Percentiles rank a stretch among this genome's conserved stretches.
These are phyloP conservation scores for Melinaea menophilus DNA, from an alignment of 2,888 invertebrate genomes.

Conservation along the genomic window DNA sequence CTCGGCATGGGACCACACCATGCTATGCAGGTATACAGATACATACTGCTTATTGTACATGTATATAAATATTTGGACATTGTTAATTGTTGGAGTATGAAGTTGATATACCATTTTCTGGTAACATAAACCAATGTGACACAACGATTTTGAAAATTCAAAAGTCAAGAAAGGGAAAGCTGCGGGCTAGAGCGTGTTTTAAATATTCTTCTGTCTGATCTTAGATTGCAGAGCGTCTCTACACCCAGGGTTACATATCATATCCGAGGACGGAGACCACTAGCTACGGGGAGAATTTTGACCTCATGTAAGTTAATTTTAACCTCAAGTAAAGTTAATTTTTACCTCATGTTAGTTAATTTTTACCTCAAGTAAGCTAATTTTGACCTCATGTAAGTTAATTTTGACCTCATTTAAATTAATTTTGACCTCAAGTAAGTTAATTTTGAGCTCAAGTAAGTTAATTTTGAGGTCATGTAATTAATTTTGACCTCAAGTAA, in stretches of 20 bases:
- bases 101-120: too few species aligned
- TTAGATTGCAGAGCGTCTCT: slow-evolving; percentile 82
- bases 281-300: slow-evolving; percentile 96
- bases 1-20: slow-evolving; percentile 95
- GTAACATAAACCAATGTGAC: too few species aligned
- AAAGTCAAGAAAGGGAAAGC: too few species aligned
- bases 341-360: too few species aligned
- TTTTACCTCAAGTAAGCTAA: neutral
- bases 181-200: neutral
- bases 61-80: too few species aligned
- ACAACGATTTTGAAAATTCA: too few species aligned
- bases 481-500: neutral
- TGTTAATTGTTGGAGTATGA: too few species aligned
- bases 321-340: neutral
- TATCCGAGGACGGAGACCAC: slow-evolving; percentile 99
- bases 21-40: slow-evolving; percentile 83
- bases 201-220: neutral
- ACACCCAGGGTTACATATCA: slow-evolving; percentile 98
- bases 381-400: too few species aligned
- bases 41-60: too few species aligned
- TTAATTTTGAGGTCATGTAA: slow-evolving; percentile 40
- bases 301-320: slow-evolving; percentile 84
- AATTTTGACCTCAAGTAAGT: neutral
- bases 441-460: slow-evolving; percentile 94
- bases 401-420: too few species aligned